Evolutionary conservation across 1,140 invertebrate genomes (phyloP), one percentile per base, ranked within the genome.

Genomic region (Leptinotarsa defecta): DNA sequence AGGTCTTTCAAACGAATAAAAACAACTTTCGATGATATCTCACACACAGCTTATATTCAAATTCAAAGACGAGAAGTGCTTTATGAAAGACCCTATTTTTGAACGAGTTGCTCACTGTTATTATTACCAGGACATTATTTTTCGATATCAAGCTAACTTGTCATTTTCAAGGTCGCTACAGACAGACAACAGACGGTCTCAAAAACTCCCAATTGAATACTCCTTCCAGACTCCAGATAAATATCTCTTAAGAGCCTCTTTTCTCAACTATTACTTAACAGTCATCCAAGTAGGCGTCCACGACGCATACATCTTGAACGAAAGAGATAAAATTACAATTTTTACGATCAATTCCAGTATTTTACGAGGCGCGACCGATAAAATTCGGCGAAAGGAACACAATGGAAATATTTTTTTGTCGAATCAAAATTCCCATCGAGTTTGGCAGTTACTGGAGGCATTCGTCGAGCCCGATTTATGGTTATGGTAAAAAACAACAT

Each of bases 391-490:
- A 57, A 15, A n/a, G 49, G 49, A 68, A 13, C 67, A 48, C 74
- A 74, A 64, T 74, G 67, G 62, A 63, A 70, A 70, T 70, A 70
- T 74, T 70, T 70, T 34, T 69, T 71, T 64, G 71, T 20, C 62
- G 74, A 75, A 71, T 74, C 74, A 77, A 77, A 77, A 77, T 77
- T 74, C 73, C 43, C 74, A 76, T 75, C 72, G 73, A 77, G 65
- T 80, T 79, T 77, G 78, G 74, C 78, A 74, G 68, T 70, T 75
- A 68, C 71, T 57, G 63, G 71, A 61, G 70, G 75, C 72, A 73
- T 79, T 68, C 72, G 71, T 68, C 70, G 74, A 73, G 72, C 68
- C 62, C 76, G 74, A 81, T 81, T 79, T 81, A 81, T 78, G 80
- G 75, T 81, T 77, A 78, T 76, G 68, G 76, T 74, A 74, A 78